phyloP scores from a whole-genome alignment of 2,797 vertebrate genomes.

The Platyrinchus mystaceus region DNA sequence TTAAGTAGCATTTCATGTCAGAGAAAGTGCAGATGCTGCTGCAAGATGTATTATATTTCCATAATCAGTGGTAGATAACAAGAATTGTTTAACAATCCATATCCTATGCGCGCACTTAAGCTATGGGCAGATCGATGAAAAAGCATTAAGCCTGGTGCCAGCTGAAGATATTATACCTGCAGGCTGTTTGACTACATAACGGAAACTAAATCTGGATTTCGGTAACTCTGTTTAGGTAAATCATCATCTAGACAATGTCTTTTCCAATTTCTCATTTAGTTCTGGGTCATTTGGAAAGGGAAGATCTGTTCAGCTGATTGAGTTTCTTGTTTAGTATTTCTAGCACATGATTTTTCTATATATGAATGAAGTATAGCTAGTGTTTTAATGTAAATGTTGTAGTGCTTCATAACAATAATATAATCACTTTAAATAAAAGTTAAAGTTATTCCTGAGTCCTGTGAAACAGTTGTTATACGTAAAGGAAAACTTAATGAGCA shows the following conservation, averaged over 20 bases:
- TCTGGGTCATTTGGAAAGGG: neutral
- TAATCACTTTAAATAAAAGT: neutral
- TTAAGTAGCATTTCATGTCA: neutral
- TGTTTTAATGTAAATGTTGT: neutral
- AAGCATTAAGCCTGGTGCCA: conserved; percentile 37
- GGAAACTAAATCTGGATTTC: conserved; percentile 24
- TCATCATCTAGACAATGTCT: neutral
- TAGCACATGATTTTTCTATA: neutral
- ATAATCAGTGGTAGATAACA: conserved; percentile 1
- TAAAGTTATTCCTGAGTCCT: neutral
- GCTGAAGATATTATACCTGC: conserved; percentile 13
- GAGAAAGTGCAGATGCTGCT: conserved; percentile 28
- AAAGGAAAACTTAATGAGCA: neutral
- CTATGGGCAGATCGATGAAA: conserved; percentile 23
- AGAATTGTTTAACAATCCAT: conserved; percentile 9
- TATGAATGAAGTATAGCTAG: neutral
- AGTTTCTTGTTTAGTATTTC: neutral
- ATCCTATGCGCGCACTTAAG: conserved; percentile 27
- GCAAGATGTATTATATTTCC: conserved; percentile 13
- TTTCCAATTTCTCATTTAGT: conserved; percentile 1
- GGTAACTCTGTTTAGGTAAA: conserved; percentile 32
- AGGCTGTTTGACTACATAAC: neutral
- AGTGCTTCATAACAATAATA: neutral
- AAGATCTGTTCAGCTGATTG: neutral
- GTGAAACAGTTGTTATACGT: neutral